A percentile compares a stretch with the other conserved stretches of the same genome.
Conservation (phyloP, 2,113 vertebrate genomes). For the Myanophis thanlyinensis region DNA sequence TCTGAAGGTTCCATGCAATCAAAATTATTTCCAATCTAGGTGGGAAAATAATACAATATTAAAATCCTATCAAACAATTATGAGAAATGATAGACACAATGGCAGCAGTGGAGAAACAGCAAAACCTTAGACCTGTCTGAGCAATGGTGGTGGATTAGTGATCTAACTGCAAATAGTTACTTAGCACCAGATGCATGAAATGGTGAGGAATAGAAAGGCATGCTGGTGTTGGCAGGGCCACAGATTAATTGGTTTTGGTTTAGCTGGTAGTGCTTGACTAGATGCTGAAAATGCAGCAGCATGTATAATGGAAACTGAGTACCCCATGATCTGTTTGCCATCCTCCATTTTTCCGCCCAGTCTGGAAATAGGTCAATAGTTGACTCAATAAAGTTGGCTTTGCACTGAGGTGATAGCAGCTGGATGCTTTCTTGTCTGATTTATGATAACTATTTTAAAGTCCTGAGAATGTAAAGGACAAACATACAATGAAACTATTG, state of each 20-base stretch:
- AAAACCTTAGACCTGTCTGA: neutral
- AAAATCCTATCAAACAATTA: neutral
- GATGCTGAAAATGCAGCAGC: neutral
- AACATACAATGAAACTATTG: conserved; percentile 7
- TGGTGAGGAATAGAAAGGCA: neutral
- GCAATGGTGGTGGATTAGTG: neutral
- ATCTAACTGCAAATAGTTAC: neutral
- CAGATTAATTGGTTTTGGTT: neutral
- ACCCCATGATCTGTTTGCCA: neutral
- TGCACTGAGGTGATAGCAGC: neutral
- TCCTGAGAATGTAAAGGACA: conserved; percentile 36
- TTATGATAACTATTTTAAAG: conserved; percentile 43
- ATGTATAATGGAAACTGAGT: neutral
- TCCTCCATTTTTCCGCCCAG: neutral
- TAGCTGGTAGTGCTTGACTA: neutral
- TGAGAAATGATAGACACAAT: neutral
- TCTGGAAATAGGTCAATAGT: neutral
- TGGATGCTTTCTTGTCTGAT: conserved; percentile 48
- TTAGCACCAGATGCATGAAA: neutral
- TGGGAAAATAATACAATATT: neutral
- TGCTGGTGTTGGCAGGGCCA: neutral
- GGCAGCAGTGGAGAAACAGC: neutral
- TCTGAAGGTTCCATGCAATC: neutral
- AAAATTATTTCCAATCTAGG: neutral
- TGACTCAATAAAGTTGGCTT: neutral